Evolutionary conservation across 2,113 vertebrate genomes (phyloP), one percentile per base, ranked within the genome.

Genomic region (Sinocyclocheilus maitianheensis): DNA sequence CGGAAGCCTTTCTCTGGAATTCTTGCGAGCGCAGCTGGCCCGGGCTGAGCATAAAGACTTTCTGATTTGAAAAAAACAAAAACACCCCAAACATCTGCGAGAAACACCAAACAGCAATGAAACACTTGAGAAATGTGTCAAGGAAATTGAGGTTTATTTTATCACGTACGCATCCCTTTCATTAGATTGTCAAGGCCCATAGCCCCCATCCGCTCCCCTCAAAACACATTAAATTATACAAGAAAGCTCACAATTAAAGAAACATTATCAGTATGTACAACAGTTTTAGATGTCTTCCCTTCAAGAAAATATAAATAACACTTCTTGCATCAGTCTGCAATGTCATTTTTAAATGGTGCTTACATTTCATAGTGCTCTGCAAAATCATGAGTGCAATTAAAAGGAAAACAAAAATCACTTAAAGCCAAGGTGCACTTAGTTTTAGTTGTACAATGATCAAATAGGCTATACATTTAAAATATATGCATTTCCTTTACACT

Each of bases 221-320:
- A 95, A 97, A 96, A 96, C 96, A 97, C 97, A 97, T 95, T 97
- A 97, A 96, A 98, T 96, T 96, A 95, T 97, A 97, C 94, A 91
- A 48, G 5, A 11, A 12, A 48, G 5, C 11, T 3, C 11, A 48
- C 3, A 48, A 95, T 93, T 94, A 95, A 94, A 95, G 94, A 93
- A 93, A 92, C 87, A 95, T 93, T 95, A 95, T 94, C 96, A 96
- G 95, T 96, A 96, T 94, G 95, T 95, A 96, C 93, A 96, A 95
- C 92, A 95, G 95, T 95, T 97, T 97, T 97, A 97, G 97, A 96
- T 93, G 62, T 30, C 58, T 80, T 74, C 48, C 97, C 94, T 97
- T 95, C 96, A 92, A 92, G 96, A 97, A 98, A 96, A 97, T 98
- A 99, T 97, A 98, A 99, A 98, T 98, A 99, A 95, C 92, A 92